Conservation (phyloP, 2,888 invertebrate genomes). For the Pterostichus madidus region DNA sequence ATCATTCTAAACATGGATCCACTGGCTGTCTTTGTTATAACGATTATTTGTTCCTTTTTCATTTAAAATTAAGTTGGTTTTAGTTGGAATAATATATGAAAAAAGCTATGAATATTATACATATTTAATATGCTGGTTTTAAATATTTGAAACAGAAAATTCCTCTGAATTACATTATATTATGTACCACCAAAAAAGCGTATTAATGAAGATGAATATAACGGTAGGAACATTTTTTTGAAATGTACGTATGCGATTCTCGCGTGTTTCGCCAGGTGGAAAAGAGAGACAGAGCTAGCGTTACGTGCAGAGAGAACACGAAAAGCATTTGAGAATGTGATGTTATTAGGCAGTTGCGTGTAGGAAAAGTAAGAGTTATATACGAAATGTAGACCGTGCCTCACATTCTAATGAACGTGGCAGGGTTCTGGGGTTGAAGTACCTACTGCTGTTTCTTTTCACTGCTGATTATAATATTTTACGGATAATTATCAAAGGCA, state of each 20-base stretch:
- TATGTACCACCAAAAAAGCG: background rate
- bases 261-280: slow-evolving; percentile 23
- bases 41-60: too few species aligned
- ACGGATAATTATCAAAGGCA: slow-evolving; percentile 40
- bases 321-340: slow-evolving; percentile 48
- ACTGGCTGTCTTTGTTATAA: too few species aligned
- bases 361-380: slow-evolving; percentile 43
- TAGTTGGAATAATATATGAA: too few species aligned
- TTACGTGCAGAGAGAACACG: slow-evolving; percentile 23
- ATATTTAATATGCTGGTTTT: too few species aligned
- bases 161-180: slow-evolving; percentile 4
- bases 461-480: slow-evolving; percentile 37
- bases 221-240: slow-evolving; percentile 29
- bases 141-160: too few species aligned
- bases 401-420: slow-evolving; percentile 33
- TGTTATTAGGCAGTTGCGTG: slow-evolving; percentile 50
- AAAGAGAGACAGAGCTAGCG: background rate
- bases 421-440: slow-evolving; percentile 20
- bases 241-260: slow-evolving; percentile 36
- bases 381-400: slow-evolving; percentile 12
- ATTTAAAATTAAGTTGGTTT: too few species aligned
- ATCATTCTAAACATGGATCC: too few species aligned
- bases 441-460: slow-evolving; percentile 39
- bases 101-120: too few species aligned
- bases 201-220: slow-evolving; percentile 42